Percentiles rank a stretch among this genome's conserved stretches.
phyloP scores from a whole-genome alignment of 2,797 vertebrate species.

The Ciconia nigra region DNA sequence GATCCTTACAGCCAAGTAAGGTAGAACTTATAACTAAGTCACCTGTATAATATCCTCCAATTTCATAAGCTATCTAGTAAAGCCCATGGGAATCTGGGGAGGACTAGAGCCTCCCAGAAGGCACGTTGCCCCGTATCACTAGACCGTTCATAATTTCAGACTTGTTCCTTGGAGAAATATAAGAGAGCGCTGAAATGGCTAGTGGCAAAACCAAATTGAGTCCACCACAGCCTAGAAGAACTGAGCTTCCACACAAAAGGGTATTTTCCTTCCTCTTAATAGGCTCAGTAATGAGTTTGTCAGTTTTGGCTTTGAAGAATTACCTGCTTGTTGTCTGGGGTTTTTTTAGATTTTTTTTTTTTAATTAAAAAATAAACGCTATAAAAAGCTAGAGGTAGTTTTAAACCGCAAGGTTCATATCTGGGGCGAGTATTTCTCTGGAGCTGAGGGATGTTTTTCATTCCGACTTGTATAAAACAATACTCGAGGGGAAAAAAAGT shows the following conservation, averaged over 20 bases:
- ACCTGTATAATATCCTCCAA: constrained; percentile 12
- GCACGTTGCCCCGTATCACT: background rate
- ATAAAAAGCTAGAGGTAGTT: constrained; percentile 18
- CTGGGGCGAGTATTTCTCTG: background rate
- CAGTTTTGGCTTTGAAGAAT: constrained; percentile 42
- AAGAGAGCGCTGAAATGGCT: background rate
- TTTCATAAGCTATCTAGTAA: background rate
- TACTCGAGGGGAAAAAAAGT: constrained; percentile 32
- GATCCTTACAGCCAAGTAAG: background rate
- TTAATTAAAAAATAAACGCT: constrained; percentile 13
- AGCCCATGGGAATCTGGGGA: constrained; percentile 23
- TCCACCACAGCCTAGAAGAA: background rate
- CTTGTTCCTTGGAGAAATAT: constrained; percentile 33
- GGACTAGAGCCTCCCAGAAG: constrained; percentile 29
- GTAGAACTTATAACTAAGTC: constrained; percentile 1
- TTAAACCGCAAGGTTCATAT: constrained; percentile 41
- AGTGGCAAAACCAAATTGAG: constrained; percentile 36
- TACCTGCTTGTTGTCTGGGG: background rate
- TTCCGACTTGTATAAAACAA: constrained; percentile 53
- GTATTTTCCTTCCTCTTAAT: background rate
- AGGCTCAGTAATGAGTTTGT: background rate
- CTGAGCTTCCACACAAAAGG: background rate
- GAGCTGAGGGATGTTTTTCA: constrained; percentile 37
- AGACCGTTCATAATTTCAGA: constrained; percentile 6
- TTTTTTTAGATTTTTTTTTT: background rate